Evolutionary conservation across 2,888 invertebrate species (phyloP), one percentile per base, ranked within the genome.

Genomic region (Salpingus planirostris): DNA sequence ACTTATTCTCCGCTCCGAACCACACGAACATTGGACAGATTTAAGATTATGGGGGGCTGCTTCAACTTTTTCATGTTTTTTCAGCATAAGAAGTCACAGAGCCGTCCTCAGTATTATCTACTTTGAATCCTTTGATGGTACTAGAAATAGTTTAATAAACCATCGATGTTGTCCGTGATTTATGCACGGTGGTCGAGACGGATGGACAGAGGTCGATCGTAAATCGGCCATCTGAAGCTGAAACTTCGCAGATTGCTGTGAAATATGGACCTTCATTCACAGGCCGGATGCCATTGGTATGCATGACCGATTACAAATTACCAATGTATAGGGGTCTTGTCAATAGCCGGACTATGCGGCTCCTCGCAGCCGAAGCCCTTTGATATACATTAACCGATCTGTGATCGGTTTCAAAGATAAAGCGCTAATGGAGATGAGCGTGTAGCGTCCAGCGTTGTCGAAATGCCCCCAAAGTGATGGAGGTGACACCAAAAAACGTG

Each of bases 231-330:
- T 60, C 59, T 60, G 59, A 59, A 52, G 52, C 52, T 58, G 60
- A 60, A 59, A 54, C 56, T 52, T 54, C 49, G 49, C 56, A 55
- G 58, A 57, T 58, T 57, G 54, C 49, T 48, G 54, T 61, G 59
- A 61, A 59, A 59, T 60, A 61, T 61, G 59, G 57, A 50, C 54
- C 53, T 59, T 59, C 60, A 59, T 55, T 59, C 55, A 55, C 59
- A 57, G 55, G 39, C 50, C 40, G 48, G 53, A 56, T 54, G 55
- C n/a, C 52, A 56, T 54, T 50, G 50, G 44, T 46, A 53, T 52
- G 52, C 52, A 52, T 49, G 50, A 46, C 29, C 38, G 48, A 54
- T 53, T 55, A 55, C 57, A 54, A 59, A 59, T 58, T 55, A 53
- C 50, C 46, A 46, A 47, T 50, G 50, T 44, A 50, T 46, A 43